These are phyloP conservation scores for Fulmarus glacialis DNA, from an alignment of 2,113 vertebrate species.

Conservation along the genomic window DNA sequence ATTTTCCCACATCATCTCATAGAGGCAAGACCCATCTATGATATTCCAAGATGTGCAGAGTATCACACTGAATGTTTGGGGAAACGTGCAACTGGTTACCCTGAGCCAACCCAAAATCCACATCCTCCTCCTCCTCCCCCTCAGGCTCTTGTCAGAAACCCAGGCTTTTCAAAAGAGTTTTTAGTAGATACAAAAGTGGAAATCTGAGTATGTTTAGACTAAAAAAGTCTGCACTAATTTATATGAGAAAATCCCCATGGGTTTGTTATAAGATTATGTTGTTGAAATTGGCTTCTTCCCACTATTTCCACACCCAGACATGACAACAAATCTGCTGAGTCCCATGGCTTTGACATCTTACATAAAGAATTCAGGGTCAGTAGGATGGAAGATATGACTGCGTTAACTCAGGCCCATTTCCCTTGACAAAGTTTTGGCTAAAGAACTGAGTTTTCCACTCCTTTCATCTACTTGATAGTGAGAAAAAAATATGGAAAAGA, in stretches of 20 bases:
- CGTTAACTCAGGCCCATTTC: not conserved
- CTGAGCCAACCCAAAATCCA: not conserved
- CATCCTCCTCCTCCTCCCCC: not conserved
- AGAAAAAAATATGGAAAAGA: not conserved
- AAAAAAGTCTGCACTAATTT: not conserved
- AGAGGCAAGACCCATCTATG: not conserved
- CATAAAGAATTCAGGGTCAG: not conserved
- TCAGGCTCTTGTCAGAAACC: not conserved
- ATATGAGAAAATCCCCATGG: not conserved
- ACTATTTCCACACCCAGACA: slow-evolving; percentile 15
- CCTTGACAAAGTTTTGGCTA: not conserved
- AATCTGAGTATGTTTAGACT: slow-evolving; percentile 17
- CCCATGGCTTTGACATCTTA: not conserved
- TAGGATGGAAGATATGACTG: not conserved
- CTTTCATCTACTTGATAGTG: not conserved
- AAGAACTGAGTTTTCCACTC: not conserved
- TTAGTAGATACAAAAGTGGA: not conserved
- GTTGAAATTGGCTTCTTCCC: slow-evolving; percentile 31
- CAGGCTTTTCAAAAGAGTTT: not conserved
- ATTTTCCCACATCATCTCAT: not conserved
- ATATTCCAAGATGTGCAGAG: not conserved
- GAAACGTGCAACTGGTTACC: not conserved
- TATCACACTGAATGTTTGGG: not conserved
- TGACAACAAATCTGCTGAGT: not conserved
- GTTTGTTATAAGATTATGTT: not conserved